Percentiles rank a stretch among this genome's conserved stretches.
These are phyloP conservation scores for Myiotriccus ornatus DNA, from an alignment of 2,797 vertebrate species.

Conservation along the genomic window DNA sequence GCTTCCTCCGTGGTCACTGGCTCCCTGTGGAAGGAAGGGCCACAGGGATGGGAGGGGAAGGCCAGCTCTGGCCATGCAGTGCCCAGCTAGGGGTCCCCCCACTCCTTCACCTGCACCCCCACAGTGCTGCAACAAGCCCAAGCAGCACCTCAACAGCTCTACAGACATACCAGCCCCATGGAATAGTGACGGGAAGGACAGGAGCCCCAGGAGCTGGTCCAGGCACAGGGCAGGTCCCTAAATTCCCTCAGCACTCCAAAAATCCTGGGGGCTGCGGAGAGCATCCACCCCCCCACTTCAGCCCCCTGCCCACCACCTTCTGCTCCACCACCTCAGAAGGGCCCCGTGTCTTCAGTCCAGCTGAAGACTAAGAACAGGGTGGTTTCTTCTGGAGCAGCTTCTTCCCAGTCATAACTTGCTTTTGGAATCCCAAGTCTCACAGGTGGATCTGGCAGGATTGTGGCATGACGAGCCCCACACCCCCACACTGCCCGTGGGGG, in stretches of 20 bases:
- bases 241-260: not conserved
- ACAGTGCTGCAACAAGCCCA: not conserved
- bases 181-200: accelerated
- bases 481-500: accelerated
- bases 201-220: not conserved
- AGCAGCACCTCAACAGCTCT: accelerated
- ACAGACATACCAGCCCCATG: accelerated
- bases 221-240: accelerated
- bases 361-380: not conserved
- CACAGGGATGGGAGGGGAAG: not conserved
- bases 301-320: not conserved
- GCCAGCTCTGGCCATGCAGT: accelerated
- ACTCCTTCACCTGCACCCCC: not conserved
- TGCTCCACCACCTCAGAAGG: not conserved
- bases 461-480: not conserved
- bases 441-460: not conserved
- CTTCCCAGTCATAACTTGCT: not conserved
- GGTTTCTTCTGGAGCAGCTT: not conserved
- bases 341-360: not conserved
- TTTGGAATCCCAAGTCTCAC: not conserved
- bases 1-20: slow-evolving; percentile 91
- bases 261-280: not conserved
- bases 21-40: slow-evolving; percentile 79
- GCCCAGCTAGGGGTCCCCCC: not conserved
- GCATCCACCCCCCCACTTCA: not conserved